Conservation (phyloP, 2,888 invertebrate species). For the Idaea aversata region DNA sequence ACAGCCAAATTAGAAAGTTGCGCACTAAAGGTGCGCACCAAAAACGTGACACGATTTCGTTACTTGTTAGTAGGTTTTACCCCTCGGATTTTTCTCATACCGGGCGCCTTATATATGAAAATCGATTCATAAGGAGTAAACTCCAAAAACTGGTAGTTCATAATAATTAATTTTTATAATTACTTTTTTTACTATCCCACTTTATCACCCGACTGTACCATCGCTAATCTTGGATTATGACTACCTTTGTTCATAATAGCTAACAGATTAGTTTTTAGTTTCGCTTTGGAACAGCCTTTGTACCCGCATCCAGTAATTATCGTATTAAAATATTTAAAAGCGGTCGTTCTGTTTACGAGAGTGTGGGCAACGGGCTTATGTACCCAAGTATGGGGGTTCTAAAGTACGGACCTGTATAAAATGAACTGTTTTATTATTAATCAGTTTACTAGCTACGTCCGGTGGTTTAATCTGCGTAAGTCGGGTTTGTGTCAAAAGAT, state of each 20-base stretch:
- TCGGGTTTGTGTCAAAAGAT: no score
- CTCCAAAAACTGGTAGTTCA: no score
- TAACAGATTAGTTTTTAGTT: background rate
- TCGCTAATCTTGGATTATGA: conserved; percentile 21
- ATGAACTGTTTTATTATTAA: background rate
- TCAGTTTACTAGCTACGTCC: background rate
- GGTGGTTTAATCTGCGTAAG: no score
- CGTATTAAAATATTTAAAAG: background rate
- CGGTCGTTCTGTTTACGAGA: background rate
- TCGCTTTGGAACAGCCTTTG: background rate
- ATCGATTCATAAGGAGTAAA: no score
- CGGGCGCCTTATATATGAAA: no score
- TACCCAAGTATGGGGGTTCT: background rate
- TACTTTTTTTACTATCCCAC: no score
- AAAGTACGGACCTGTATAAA: background rate
- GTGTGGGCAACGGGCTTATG: background rate
- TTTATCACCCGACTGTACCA: background rate
- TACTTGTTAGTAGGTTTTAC: no score
- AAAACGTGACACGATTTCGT: no score
- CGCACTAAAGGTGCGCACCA: no score
- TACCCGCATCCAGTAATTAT: background rate
- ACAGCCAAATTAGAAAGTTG: no score
- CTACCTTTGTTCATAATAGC: conserved; percentile 26
- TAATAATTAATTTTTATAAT: no score
- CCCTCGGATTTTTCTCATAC: no score